A percentile compares a stretch with the other conserved stretches of the same genome.
Conservation (phyloP, 2,797 vertebrate species). For the Cynopterus sphinx region DNA sequence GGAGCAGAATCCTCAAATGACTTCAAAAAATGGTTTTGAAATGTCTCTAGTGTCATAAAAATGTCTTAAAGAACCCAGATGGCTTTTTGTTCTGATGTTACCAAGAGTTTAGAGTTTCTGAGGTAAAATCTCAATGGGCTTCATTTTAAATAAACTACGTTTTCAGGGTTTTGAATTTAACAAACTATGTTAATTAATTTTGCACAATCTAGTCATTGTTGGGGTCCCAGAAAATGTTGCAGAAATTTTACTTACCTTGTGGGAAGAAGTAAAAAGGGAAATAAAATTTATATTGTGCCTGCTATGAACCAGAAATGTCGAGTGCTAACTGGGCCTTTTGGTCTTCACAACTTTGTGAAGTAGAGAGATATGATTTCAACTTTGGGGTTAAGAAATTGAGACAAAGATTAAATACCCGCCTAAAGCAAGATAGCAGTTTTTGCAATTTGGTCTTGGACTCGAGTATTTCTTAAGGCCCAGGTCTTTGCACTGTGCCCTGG, state of each 20-base stretch:
- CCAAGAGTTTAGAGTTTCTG: background rate
- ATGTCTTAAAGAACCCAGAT: background rate
- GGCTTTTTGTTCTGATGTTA: background rate
- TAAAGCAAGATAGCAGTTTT: slow-evolving; percentile 12
- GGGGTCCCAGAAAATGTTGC: background rate
- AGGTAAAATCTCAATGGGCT: background rate
- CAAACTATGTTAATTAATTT: background rate
- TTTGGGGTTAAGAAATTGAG: slow-evolving; percentile 14
- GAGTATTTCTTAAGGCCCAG: slow-evolving; percentile 23
- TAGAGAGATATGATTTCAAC: background rate
- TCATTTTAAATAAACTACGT: slow-evolving; percentile 1
- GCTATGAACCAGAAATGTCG: background rate
- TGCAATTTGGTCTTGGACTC: background rate
- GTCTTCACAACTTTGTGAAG: background rate
- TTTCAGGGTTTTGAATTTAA: slow-evolving; percentile 2
- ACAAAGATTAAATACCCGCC: background rate
- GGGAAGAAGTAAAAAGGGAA: background rate
- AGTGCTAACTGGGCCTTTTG: background rate
- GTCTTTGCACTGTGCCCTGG: background rate
- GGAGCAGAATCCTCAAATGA: background rate
- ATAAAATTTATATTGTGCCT: background rate
- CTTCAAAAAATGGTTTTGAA: background rate
- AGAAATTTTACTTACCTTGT: background rate
- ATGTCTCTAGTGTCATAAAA: slow-evolving; percentile 37
- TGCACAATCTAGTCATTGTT: background rate